Evolutionary conservation across 2,888 invertebrate genomes (phyloP).

Genomic region (Caenorhabditis sp.): DNA sequence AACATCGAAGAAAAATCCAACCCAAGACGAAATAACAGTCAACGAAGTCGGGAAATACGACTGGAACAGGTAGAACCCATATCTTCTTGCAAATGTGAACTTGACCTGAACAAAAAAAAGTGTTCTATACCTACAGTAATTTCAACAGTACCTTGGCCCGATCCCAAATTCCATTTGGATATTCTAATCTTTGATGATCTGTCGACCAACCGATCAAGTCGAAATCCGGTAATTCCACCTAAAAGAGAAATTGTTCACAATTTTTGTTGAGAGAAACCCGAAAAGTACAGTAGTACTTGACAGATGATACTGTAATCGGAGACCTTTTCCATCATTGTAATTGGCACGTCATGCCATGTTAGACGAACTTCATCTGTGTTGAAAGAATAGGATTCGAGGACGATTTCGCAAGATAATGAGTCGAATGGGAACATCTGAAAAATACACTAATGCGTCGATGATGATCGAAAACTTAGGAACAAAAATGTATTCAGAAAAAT

Average conservation of each 20-base stretch:
- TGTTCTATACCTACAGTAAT: neutral
- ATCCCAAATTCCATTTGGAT: constrained; percentile 71
- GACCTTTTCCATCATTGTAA: constrained; percentile 71
- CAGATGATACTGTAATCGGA: too few relatives aligned
- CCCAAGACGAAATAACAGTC: constrained; percentile 69
- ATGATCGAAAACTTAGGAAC: too few relatives aligned
- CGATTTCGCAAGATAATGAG: constrained; percentile 61
- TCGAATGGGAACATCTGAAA: constrained; percentile 71
- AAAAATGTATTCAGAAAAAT: too few relatives aligned
- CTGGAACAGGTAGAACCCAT: constrained; percentile 71
- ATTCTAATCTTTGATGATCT: constrained; percentile 65
- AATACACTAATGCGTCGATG: too few relatives aligned
- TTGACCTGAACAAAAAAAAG: constrained; percentile 58
- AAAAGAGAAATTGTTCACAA: constrained; percentile 9
- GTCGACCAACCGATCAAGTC: constrained; percentile 70
- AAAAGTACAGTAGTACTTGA: too few relatives aligned
- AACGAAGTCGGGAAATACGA: constrained; percentile 71
- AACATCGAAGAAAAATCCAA: constrained; percentile 71
- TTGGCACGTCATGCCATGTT: constrained; percentile 69
- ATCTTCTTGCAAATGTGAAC: constrained; percentile 70
- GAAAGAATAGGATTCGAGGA: constrained; percentile 70
- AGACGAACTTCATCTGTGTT: constrained; percentile 70
- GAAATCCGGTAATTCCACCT: constrained; percentile 71
- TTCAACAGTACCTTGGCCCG: constrained; percentile 57
- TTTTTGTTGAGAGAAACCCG: neutral